Conservation (phyloP, 2,797 vertebrate genomes). For the Sebastes trivittatus region DNA sequence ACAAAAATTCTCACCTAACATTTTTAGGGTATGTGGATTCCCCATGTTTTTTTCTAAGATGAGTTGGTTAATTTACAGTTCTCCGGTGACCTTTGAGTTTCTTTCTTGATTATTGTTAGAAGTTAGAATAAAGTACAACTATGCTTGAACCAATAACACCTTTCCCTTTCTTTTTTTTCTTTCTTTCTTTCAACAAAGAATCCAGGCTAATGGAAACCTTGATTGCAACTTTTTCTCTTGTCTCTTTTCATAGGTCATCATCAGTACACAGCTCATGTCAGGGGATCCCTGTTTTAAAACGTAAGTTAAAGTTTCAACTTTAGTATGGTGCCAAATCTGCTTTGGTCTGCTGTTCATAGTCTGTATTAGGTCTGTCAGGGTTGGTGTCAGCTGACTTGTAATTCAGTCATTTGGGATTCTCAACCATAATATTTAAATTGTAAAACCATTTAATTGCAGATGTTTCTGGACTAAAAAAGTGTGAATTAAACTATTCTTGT, state of each 20-base stretch:
- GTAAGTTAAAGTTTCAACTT: slow-evolving; percentile 81
- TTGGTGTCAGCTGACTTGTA: neutral
- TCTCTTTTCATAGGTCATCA: slow-evolving; percentile 86
- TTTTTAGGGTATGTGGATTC: neutral
- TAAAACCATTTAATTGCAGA: neutral
- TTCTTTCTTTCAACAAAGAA: neutral
- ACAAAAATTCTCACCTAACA: neutral
- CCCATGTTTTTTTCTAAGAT: neutral
- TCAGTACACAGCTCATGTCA: slow-evolving; percentile 96
- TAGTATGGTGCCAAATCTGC: neutral
- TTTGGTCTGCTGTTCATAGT: neutral
- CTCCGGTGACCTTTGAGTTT: neutral
- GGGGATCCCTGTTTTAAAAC: slow-evolving; percentile 99
- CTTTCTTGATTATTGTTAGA: no score
- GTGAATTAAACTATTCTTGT: no score
- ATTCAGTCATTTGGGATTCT: neutral
- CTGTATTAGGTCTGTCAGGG: neutral
- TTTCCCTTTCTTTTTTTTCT: neutral
- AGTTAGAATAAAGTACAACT: no score
- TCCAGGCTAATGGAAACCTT: neutral
- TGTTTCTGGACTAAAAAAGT: no score
- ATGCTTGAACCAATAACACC: neutral
- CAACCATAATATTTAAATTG: neutral
- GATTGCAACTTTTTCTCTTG: neutral
- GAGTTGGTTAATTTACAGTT: neutral